A percentile compares a stretch with the other conserved stretches of the same genome.
Conservation (phyloP, 2,888 invertebrate species). For the Caenorhabditis sp. region DNA sequence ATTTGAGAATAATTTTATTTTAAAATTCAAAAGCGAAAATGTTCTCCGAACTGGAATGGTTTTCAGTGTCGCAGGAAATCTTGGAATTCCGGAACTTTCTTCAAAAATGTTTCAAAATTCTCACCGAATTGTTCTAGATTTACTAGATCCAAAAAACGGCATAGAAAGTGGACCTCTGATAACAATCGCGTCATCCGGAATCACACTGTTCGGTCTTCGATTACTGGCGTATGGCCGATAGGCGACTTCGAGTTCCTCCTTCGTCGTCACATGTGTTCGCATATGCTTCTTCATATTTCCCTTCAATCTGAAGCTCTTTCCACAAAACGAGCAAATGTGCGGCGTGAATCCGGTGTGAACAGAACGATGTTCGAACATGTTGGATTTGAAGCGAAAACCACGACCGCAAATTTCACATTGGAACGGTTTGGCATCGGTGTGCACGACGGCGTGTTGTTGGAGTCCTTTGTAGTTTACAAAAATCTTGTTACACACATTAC, state of each 20-base stretch:
- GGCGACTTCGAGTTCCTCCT: slow-evolving; percentile 41
- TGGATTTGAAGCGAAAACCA: slow-evolving; percentile 38
- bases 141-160: slow-evolving; percentile 7
- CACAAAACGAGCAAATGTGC: slow-evolving; percentile 36
- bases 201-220: slow-evolving; percentile 2
- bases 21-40: not conserved
- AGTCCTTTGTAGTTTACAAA: slow-evolving; percentile 36
- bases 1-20: not conserved
- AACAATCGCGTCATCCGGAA: slow-evolving; percentile 32
- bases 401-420: slow-evolving; percentile 32
- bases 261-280: slow-evolving; percentile 27
- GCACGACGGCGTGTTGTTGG: slow-evolving; percentile 36
- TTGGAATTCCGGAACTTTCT: no score
- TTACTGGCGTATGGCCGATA: slow-evolving; percentile 31
- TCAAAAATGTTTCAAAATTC: no score
- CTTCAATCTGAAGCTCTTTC: slow-evolving; percentile 32
- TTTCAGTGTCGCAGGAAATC: no score
- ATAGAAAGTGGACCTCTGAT: slow-evolving; percentile 23
- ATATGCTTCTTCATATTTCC: slow-evolving; percentile 43
- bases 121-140: not conserved
- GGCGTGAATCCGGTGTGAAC: slow-evolving; percentile 39
- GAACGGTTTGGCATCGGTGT: slow-evolving; percentile 38
- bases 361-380: slow-evolving; percentile 40
- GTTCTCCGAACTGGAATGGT: no score
- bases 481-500: slow-evolving; percentile 40